phyloP scores from a whole-genome alignment of 2,888 invertebrate species.

The Lycophotia porphyrea region DNA sequence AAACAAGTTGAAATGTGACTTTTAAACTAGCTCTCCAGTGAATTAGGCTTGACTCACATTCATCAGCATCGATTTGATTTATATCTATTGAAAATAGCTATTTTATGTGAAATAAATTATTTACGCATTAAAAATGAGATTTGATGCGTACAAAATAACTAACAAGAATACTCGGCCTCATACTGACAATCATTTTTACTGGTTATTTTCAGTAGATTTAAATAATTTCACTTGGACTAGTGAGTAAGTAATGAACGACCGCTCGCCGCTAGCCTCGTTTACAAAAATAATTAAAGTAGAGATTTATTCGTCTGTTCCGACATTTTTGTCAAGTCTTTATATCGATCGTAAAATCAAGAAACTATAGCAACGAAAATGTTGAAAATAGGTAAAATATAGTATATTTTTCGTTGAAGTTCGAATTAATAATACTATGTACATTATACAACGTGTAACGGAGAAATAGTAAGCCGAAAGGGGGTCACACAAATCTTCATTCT shows the following conservation, averaged over 20 bases:
- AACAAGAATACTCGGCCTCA: background rate
- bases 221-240: background rate
- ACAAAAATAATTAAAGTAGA: background rate
- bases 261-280: background rate
- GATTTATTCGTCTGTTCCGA: background rate
- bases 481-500: no score
- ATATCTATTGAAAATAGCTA: background rate
- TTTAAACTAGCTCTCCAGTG: background rate
- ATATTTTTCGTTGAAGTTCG: no score
- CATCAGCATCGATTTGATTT: background rate
- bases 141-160: background rate
- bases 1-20: background rate
- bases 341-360: no score
- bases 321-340: background rate
- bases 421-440: no score
- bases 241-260: background rate
- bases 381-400: no score
- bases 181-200: background rate
- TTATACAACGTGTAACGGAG: no score
- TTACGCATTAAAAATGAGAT: background rate
- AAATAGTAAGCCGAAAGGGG: no score
- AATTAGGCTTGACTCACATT: background rate
- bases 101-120: background rate
- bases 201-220: background rate
- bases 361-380: no score